These are phyloP conservation scores for roundworm (Caenorhabditis elegans) DNA, from an alignment of 1,140 invertebrate genomes.

Conservation along the genomic window DNA sequence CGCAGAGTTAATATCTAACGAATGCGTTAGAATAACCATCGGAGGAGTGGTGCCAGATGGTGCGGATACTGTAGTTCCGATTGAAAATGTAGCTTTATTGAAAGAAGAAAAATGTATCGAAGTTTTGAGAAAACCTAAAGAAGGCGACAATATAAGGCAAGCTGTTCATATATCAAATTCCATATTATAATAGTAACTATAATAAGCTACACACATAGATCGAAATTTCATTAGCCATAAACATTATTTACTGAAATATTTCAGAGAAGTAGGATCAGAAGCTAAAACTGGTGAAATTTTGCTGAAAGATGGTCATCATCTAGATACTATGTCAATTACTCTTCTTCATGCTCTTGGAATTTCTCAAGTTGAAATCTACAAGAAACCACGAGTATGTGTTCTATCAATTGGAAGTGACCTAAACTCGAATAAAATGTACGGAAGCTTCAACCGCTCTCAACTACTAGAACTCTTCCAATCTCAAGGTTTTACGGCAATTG, in stretches of 20 bases:
- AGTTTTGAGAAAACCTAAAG: not conserved
- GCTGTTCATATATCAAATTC: not conserved
- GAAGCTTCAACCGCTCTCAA: constrained; percentile 52
- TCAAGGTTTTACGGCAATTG: constrained; percentile 44
- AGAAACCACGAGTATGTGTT: constrained; percentile 45
- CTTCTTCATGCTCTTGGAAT: constrained; percentile 43
- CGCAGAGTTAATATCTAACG: not conserved
- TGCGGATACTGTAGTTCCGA: constrained; percentile 56
- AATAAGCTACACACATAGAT: no score
- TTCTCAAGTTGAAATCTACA: constrained; percentile 40
- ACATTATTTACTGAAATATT: not conserved
- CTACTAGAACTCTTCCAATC: constrained; percentile 44
- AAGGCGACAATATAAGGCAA: not conserved
- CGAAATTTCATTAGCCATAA: no score
- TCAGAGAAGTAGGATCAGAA: constrained; percentile 53
- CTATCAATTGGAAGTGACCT: constrained; percentile 52
- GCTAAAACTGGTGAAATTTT: constrained; percentile 48
- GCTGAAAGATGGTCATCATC: constrained; percentile 24
- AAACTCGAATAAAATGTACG: not conserved
- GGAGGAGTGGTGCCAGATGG: constrained; percentile 50
- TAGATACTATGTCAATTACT: constrained; percentile 49
- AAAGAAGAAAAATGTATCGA: constrained; percentile 46
- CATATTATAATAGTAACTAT: no score
- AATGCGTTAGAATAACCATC: constrained; percentile 56
- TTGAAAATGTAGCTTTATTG: constrained; percentile 53